A percentile compares a stretch with the other conserved stretches of the same genome.
Conservation (phyloP, 2,888 invertebrate genomes). For the Hypomecis atomaria region DNA sequence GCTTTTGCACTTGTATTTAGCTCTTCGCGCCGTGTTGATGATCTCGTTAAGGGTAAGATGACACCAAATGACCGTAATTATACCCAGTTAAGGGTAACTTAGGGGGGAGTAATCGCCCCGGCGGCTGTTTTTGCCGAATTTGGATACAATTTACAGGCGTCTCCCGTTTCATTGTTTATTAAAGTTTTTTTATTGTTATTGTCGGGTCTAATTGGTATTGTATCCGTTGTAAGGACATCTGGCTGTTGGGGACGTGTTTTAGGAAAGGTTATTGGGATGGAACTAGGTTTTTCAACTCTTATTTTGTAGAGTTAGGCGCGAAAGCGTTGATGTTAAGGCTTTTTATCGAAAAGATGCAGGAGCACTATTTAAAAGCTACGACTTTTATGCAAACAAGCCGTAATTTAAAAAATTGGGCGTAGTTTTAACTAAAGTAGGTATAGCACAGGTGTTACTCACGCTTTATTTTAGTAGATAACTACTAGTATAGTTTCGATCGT, state of each 20-base stretch:
- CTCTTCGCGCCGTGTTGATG: constrained; percentile 58
- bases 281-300: neutral
- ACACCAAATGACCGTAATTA: constrained; percentile 81
- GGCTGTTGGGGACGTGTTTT: constrained; percentile 9
- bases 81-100: constrained; percentile 60
- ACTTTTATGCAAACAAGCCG: no score
- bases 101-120: constrained; percentile 65
- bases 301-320: neutral
- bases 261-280: neutral
- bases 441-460: no score
- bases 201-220: constrained; percentile 57
- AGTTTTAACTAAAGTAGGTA: no score
- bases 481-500: no score
- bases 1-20: constrained; percentile 37
- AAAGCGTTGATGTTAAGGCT: no score
- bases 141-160: constrained; percentile 58
- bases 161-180: constrained; percentile 73
- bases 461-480: no score
- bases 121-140: constrained; percentile 66
- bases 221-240: constrained; percentile 21
- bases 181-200: constrained; percentile 77
- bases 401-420: no score
- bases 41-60: constrained; percentile 80
- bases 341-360: no score
- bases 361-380: no score